Evolutionary conservation across 2,888 invertebrate genomes (phyloP).

Genomic region (Auanema sp.): DNA sequence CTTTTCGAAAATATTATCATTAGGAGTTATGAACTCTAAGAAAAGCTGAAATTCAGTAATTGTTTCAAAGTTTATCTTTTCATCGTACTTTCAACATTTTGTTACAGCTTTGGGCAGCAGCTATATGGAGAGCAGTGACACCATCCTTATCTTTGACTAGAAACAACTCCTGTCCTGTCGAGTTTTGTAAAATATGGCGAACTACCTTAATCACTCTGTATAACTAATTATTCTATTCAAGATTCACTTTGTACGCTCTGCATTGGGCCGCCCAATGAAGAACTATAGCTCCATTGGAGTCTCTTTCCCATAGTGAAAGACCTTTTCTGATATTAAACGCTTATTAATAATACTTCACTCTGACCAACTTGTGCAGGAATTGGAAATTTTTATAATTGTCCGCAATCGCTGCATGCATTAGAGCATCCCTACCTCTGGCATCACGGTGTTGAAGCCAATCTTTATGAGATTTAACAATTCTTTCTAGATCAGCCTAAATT

Average conservation of each 20-base stretch:
- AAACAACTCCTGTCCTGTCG: conserved; percentile 12
- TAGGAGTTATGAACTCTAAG: conserved; percentile 18
- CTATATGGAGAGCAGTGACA: conserved; percentile 57
- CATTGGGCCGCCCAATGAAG: conserved; percentile 54
- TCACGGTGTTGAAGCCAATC: conserved; percentile 24
- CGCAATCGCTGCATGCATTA: conserved; percentile 40
- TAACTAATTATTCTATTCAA: neutral
- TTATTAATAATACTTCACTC: neutral
- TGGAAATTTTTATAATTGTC: conserved; percentile 40
- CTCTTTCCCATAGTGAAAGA: conserved; percentile 11
- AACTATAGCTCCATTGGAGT: conserved; percentile 37
- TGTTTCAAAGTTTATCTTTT: neutral
- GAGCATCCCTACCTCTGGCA: conserved; percentile 30
- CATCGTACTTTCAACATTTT: conserved; percentile 46
- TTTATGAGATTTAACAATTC: conserved; percentile 12
- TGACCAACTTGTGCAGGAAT: conserved; percentile 31
- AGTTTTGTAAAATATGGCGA: conserved; percentile 3
- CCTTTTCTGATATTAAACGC: conserved; percentile 16
- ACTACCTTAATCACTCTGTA: neutral
- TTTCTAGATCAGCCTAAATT: conserved; percentile 18
- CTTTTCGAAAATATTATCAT: conserved; percentile 25
- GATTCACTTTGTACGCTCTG: conserved; percentile 23
- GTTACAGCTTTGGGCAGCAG: conserved; percentile 42
- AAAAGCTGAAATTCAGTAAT: conserved; percentile 28
- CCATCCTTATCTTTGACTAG: conserved; percentile 42